These are phyloP conservation scores for Liolophura sinensis DNA, from an alignment of 1,140 invertebrate species.

Conservation along the genomic window DNA sequence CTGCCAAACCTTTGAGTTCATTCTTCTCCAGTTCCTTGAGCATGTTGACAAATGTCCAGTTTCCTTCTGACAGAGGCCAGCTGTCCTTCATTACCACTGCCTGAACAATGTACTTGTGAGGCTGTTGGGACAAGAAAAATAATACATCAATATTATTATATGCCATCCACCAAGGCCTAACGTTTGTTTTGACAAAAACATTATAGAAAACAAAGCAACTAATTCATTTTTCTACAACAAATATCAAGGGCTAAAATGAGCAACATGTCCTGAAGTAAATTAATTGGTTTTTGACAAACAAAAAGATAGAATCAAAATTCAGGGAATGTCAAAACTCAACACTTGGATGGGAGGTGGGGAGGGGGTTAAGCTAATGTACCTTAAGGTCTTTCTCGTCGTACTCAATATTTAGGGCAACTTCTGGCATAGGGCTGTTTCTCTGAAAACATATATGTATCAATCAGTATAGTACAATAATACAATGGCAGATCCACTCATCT, in stretches of 20 bases:
- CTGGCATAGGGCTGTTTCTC: constrained; percentile 38
- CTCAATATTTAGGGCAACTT: constrained; percentile 30
- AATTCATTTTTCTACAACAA: no score
- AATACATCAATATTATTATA: neutral
- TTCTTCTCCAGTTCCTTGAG: constrained; percentile 56
- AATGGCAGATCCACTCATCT: no score
- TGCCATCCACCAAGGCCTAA: no score
- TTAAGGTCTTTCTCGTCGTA: constrained; percentile 31
- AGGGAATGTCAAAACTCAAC: no score
- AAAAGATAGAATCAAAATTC: no score
- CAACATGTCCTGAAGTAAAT: no score
- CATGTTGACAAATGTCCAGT: constrained; percentile 55
- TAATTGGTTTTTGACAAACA: no score
- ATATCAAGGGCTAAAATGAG: no score
- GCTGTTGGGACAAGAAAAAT: constrained; percentile 27
- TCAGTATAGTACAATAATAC: no score
- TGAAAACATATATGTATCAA: constrained; percentile 15
- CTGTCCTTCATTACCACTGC: constrained; percentile 52
- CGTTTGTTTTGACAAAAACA: neutral
- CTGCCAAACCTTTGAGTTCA: constrained; percentile 49
- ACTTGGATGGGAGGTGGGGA: no score
- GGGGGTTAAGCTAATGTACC: constrained; percentile 2
- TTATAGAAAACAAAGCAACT: neutral
- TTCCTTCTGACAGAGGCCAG: constrained; percentile 54
- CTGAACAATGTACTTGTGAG: constrained; percentile 57